These are phyloP conservation scores for Clarias gariepinus DNA, from an alignment of 2,113 vertebrate species.

Conservation along the genomic window DNA sequence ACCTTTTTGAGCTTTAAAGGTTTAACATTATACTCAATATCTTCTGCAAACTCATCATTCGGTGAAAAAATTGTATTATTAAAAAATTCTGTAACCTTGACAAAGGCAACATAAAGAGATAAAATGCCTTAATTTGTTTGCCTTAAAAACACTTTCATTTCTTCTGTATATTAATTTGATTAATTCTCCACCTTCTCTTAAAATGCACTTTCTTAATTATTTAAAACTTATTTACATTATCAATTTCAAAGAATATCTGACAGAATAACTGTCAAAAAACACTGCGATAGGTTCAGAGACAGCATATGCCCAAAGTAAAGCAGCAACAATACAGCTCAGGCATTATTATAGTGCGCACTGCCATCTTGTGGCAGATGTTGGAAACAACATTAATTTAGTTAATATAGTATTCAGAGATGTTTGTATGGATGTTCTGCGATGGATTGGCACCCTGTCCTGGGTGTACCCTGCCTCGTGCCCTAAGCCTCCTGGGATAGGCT, in stretches of 20 bases:
- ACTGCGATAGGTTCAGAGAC: neutral
- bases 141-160: neutral
- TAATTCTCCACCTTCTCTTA: neutral
- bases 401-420: neutral
- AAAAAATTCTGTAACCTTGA: neutral
- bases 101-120: neutral
- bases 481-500: too few relatives aligned
- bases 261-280: neutral
- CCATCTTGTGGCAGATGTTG: conserved; percentile 58
- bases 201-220: neutral
- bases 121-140: neutral
- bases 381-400: conserved; percentile 16
- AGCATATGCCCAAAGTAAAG: neutral
- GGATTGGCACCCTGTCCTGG: too few relatives aligned
- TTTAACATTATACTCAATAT: neutral
- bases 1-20: neutral
- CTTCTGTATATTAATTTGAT: neutral
- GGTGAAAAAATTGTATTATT: neutral
- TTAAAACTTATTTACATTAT: neutral
- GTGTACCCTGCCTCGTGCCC: too few relatives aligned
- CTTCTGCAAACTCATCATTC: neutral
- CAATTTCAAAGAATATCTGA: neutral
- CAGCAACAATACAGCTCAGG: neutral
- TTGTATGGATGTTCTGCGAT: neutral
- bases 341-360: conserved; percentile 47